Base-by-base conservation (phyloP, 2,888 invertebrate genomes). In the Amiota minor region DNA sequence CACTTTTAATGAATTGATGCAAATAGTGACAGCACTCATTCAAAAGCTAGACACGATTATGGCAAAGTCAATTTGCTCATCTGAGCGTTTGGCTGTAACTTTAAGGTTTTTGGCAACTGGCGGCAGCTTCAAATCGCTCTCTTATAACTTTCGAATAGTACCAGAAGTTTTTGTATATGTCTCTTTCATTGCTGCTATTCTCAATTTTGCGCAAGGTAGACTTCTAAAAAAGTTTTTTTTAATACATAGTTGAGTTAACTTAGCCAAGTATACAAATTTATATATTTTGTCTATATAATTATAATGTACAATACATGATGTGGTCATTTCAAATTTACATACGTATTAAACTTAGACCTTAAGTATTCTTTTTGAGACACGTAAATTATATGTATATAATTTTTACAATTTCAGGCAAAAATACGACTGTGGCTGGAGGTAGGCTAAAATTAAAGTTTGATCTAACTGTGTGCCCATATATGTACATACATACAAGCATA, bases 381-480 rank as follows among this genome's bases (percentile, higher is more conserved):
- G 49, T n/a, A 67, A 18, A 20, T 68, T 20, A 68, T 35, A 8
- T 53, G 47, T 49, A 65, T 20, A 20, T 10, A 65, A 65, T 68
- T 68, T 53, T 68, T 68, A 68, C 67, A 68, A 47, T 92, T 92
- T 88, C 93, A 94, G 94, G 92, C 92, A 93, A 91, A 93, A 93
- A 90, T 94, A 94, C 92, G 94, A 94, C 91, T 92, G 92, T 89
- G 92, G 92, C 90, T 94, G 94, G 94, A 94, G 94, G 94, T 94
- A 93, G 91, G 92, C 88, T 79, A 72, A 20, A 35, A 35, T 35
- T 35, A 35, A 53, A 53, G n/a, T n/a, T 53, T n/a, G 53, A 53
- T 53, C 3, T n/a, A 12, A 53, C n/a, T 53, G 14, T 53, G n/a
- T 53, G 53, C 10, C 12, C 53, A 53, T 53, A 53, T 53, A 53